These are phyloP conservation scores for Isurus oxyrinchus DNA, from an alignment of 2,113 vertebrate species.

Conservation along the genomic window DNA sequence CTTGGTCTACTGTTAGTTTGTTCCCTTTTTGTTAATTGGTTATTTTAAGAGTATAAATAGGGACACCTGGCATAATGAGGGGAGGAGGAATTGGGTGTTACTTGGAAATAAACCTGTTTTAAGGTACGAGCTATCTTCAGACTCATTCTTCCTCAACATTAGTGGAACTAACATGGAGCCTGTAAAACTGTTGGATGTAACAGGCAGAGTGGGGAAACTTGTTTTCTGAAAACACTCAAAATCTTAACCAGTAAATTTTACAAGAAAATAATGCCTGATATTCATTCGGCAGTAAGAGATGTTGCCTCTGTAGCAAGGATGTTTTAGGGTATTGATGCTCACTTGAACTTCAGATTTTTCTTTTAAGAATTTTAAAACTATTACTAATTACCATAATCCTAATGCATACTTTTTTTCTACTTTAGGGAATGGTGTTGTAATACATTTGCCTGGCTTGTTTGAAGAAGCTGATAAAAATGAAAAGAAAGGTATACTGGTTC, in stretches of 20 bases:
- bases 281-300: neutral
- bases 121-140: too few relatives aligned
- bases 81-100: too few relatives aligned
- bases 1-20: too few relatives aligned
- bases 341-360: neutral
- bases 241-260: neutral
- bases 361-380: neutral
- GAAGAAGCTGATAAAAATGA: slow-evolving; percentile 98
- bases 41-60: too few relatives aligned
- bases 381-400: neutral
- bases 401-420: neutral
- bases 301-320: neutral
- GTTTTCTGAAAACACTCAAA: neutral
- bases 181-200: neutral
- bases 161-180: too few relatives aligned
- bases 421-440: slow-evolving; percentile 91
- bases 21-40: too few relatives aligned
- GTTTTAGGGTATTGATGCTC: neutral
- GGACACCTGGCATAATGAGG: too few relatives aligned
- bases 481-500: slow-evolving; percentile 75
- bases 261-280: neutral
- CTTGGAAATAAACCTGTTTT: too few relatives aligned
- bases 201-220: neutral
- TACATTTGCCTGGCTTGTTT: slow-evolving; percentile 93
- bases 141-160: too few relatives aligned